phyloP scores from a whole-genome alignment of 2,113 vertebrate genomes.

The Datnioides undecimradiatus region DNA sequence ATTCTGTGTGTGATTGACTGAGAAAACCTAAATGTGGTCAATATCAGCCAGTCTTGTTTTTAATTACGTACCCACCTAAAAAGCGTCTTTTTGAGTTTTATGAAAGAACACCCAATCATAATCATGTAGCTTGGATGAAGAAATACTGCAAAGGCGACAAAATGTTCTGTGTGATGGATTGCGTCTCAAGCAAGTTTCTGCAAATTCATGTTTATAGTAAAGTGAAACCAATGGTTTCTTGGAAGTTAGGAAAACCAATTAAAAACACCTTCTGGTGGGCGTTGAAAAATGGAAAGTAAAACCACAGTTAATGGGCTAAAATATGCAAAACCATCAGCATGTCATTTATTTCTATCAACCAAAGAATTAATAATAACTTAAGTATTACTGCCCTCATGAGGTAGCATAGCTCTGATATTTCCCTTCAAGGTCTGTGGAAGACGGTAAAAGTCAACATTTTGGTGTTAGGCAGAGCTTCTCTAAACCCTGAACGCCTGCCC shows the following conservation, averaged over 20 bases:
- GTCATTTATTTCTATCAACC: slow-evolving; percentile 21
- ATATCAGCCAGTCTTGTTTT: not conserved
- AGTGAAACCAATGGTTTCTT: slow-evolving; percentile 1
- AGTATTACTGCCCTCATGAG: not conserved
- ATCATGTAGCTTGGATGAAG: not conserved
- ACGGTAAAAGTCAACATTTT: not conserved
- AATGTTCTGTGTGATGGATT: slow-evolving; percentile 4
- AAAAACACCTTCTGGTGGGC: slow-evolving; percentile 2
- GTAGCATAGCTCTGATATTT: not conserved
- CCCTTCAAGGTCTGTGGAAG: not conserved
- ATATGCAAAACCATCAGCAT: slow-evolving; percentile 19
- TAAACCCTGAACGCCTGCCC: not conserved
- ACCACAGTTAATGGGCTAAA: slow-evolving; percentile 35
- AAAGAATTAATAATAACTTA: slow-evolving; percentile 22
- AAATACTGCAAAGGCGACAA: not conserved
- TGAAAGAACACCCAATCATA: not conserved
- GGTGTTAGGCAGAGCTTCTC: not conserved
- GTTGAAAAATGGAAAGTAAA: slow-evolving; percentile 43
- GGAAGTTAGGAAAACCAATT: slow-evolving; percentile 34
- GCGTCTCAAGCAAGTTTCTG: not conserved
- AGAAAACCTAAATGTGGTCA: not conserved
- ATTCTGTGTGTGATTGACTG: not conserved
- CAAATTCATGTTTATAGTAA: slow-evolving; percentile 13
- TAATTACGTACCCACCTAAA: not conserved
- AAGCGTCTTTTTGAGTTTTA: no score